phyloP scores from a whole-genome alignment of 2,888 invertebrate genomes.

The Sphaerophoria rueppellii region DNA sequence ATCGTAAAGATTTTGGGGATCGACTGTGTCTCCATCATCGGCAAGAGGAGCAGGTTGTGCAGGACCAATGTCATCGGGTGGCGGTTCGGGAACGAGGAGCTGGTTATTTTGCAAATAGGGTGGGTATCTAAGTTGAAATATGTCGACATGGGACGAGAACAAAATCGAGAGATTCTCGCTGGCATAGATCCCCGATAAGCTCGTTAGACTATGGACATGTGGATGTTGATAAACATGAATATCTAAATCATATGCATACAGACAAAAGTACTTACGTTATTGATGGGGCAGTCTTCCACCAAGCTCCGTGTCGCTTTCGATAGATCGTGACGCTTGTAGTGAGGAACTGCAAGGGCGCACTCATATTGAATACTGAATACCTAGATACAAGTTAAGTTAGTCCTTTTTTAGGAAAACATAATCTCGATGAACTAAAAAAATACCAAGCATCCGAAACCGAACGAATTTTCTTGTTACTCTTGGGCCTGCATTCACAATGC shows the following conservation, averaged over 20 bases:
- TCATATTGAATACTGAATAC: conserved; percentile 78
- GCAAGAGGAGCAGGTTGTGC: conserved; percentile 1
- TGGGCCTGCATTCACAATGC: conserved; percentile 41
- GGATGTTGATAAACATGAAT: conserved; percentile 3
- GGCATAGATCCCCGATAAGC: conserved; percentile 77
- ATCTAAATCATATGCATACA: too few relatives aligned
- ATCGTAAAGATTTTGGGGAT: conserved; percentile 44
- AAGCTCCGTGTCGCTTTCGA: conserved; percentile 76
- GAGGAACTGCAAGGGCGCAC: conserved; percentile 77
- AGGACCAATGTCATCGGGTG: not conserved
- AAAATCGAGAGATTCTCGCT: conserved; percentile 78
- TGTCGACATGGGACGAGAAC: conserved; percentile 78
- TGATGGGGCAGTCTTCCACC: conserved; percentile 78
- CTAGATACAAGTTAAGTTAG: conserved; percentile 73
- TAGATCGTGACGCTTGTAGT: conserved; percentile 77
- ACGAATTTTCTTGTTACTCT: conserved; percentile 39
- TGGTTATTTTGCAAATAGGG: conserved; percentile 74
- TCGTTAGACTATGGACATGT: conserved; percentile 76
- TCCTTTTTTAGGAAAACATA: conserved; percentile 49
- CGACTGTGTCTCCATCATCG: conserved; percentile 17
- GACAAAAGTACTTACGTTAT: conserved; percentile 76
- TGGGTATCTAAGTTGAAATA: conserved; percentile 75
- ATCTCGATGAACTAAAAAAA: conserved; percentile 22
- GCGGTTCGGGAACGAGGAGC: conserved; percentile 74
- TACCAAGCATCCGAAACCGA: conserved; percentile 76